These are phyloP conservation scores for Arctocebus calabarensis DNA, from an alignment of 2,797 vertebrate genomes.

Conservation along the genomic window DNA sequence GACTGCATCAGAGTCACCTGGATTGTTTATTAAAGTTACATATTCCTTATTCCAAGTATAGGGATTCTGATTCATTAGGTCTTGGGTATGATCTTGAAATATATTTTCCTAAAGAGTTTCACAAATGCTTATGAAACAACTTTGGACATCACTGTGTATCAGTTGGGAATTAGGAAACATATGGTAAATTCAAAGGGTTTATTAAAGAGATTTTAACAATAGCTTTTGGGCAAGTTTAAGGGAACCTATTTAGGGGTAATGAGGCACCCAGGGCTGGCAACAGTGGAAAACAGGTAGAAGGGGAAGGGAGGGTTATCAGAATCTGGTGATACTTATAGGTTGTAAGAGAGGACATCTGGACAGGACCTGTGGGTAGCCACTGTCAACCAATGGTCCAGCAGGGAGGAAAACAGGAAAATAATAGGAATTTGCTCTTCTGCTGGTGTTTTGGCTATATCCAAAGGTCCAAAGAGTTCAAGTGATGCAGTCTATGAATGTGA, in stretches of 20 bases:
- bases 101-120: neutral
- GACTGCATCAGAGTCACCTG: neutral
- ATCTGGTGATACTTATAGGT: neutral
- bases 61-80: slow-evolving; percentile 26
- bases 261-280: neutral
- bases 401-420: neutral
- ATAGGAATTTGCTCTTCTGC: neutral
- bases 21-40: neutral
- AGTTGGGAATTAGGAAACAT: neutral
- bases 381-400: neutral
- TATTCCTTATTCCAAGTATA: neutral
- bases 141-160: neutral
- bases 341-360: neutral
- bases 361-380: neutral
- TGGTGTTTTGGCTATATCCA: neutral
- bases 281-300: neutral
- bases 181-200: neutral
- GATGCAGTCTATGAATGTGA: neutral
- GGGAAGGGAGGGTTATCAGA: too few relatives aligned
- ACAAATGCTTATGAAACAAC: neutral
- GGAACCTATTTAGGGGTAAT: neutral
- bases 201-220: slow-evolving; percentile 2
- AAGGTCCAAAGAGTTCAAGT: neutral
- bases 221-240: neutral
- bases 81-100: slow-evolving; percentile 2